Evolutionary conservation across 2,113 vertebrate species (phyloP).

Genomic region (Dipodomys spectabilis): DNA sequence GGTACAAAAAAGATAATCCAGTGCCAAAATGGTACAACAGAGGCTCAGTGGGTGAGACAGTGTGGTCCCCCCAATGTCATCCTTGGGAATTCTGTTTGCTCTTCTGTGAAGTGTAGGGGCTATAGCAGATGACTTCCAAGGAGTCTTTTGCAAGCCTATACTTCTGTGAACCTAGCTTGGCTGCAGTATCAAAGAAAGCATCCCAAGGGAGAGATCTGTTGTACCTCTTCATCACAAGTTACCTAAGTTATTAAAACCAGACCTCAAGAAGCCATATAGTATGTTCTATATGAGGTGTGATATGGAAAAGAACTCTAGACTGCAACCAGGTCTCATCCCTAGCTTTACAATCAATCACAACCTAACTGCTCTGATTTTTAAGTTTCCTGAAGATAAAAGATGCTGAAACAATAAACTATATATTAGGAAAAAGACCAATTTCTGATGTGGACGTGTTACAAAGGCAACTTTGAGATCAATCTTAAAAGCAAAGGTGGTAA

Average conservation of each 20-base stretch:
- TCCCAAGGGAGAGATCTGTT: background rate
- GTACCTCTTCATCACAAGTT: background rate
- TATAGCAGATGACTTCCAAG: background rate
- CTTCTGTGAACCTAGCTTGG: background rate
- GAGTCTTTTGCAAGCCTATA: background rate
- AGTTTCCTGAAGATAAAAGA: constrained; percentile 7
- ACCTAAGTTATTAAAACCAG: background rate
- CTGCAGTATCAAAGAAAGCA: background rate
- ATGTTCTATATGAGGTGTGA: background rate
- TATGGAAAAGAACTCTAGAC: background rate
- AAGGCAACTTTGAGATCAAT: background rate
- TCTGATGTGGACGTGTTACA: background rate
- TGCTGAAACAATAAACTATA: background rate
- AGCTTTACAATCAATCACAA: background rate
- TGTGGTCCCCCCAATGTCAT: too few relatives aligned
- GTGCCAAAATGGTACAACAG: too few relatives aligned
- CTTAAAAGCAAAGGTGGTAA: background rate
- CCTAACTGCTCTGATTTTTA: background rate
- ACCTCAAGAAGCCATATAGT: background rate
- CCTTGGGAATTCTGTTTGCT: background rate
- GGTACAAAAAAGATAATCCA: background rate
- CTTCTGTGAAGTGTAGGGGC: background rate
- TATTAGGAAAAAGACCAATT: background rate
- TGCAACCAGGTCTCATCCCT: too few relatives aligned
- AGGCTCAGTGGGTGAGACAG: background rate